These are phyloP conservation scores for Drosophila lacertosa DNA, from an alignment of 1,140 invertebrate genomes.

Conservation along the genomic window DNA sequence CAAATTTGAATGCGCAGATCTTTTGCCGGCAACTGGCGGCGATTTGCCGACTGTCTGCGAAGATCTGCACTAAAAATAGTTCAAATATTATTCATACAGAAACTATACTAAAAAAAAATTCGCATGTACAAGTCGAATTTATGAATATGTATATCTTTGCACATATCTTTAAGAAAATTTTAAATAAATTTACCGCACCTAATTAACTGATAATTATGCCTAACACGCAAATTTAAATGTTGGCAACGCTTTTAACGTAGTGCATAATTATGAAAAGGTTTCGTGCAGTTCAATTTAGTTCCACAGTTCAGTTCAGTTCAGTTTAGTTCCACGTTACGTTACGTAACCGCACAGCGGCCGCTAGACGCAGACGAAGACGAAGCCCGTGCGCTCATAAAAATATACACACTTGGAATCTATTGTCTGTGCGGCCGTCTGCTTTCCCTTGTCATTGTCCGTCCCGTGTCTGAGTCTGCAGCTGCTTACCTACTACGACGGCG, in stretches of 20 bases:
- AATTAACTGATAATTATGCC: constrained; percentile 38
- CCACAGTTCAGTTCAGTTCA: background rate
- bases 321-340: constrained; percentile 62
- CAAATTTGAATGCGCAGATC: constrained; percentile 29
- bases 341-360: constrained; percentile 66
- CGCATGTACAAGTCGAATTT: constrained; percentile 11
- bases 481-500: constrained; percentile 58
- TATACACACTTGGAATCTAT: constrained; percentile 57
- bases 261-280: constrained; percentile 63
- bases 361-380: constrained; percentile 32
- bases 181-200: constrained; percentile 9
- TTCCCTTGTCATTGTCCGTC: constrained; percentile 19
- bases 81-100: constrained; percentile 74
- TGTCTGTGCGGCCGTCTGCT: constrained; percentile 36
- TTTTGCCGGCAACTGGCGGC: constrained; percentile 42
- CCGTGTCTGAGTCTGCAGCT: constrained; percentile 5
- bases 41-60: constrained; percentile 42
- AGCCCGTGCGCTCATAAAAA: constrained; percentile 63
- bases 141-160: background rate
- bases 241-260: constrained; percentile 18
- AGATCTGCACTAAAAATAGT: constrained; percentile 72
- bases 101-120: constrained; percentile 53
- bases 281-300: constrained; percentile 17
- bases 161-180: constrained; percentile 12
- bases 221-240: constrained; percentile 10